phyloP scores from a whole-genome alignment of 2,888 invertebrate species.

The Lacanobia oleracea region DNA sequence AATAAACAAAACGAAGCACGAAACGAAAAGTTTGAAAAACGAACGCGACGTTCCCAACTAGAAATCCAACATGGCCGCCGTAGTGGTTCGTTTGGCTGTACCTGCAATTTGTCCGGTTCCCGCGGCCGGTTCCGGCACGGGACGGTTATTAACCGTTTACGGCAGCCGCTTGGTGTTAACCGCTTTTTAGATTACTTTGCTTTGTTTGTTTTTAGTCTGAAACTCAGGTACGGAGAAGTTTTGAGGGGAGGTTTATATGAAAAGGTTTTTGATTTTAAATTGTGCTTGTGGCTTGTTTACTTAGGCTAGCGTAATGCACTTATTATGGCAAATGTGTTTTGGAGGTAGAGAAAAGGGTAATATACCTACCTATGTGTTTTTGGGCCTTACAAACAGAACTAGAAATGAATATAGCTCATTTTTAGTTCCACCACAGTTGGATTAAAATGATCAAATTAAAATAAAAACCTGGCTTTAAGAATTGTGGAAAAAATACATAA shows the following conservation, averaged over 20 bases:
- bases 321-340: too few relatives aligned
- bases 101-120: conserved; percentile 67
- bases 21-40: not conserved
- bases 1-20: not conserved
- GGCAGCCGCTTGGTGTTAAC: conserved; percentile 55
- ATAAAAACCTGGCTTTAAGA: too few relatives aligned
- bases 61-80: conserved; percentile 35
- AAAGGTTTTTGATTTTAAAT: not conserved
- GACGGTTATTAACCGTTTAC: conserved; percentile 65
- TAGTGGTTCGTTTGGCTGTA: conserved; percentile 33
- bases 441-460: too few relatives aligned
- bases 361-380: too few relatives aligned
- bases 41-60: conserved; percentile 7
- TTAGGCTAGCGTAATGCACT: not conserved
- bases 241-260: conserved; percentile 11
- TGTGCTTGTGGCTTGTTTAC: not conserved
- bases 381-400: too few relatives aligned
- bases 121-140: conserved; percentile 57
- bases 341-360: too few relatives aligned
- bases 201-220: conserved; percentile 51
- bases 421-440: too few relatives aligned
- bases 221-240: conserved; percentile 32
- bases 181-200: conserved; percentile 60
- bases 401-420: too few relatives aligned
- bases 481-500: too few relatives aligned